Percentiles rank a stretch among this genome's conserved stretches.
phyloP scores from a whole-genome alignment of 2,888 invertebrate species.

The Xestia sexstrigata region DNA sequence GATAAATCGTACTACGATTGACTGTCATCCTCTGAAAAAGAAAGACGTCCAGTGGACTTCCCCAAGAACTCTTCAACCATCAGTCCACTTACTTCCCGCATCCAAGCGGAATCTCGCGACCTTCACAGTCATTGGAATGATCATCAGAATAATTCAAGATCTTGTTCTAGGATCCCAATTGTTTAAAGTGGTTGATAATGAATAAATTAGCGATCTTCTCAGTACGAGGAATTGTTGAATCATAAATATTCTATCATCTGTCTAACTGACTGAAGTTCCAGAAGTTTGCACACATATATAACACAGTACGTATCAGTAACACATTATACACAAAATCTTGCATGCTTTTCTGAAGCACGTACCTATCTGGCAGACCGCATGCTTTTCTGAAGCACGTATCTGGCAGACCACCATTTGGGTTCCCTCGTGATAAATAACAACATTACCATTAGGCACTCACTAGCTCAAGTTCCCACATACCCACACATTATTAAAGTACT shows the following conservation, averaged over 20 bases:
- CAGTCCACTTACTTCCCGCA: too few species aligned
- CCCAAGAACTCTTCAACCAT: neutral
- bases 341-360: too few species aligned
- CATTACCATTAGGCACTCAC: neutral
- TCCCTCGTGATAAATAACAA: too few species aligned
- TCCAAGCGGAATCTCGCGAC: neutral
- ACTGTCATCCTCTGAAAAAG: too few species aligned
- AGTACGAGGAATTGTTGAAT: constrained; percentile 43
- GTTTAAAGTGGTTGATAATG: constrained; percentile 37
- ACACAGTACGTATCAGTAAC: too few species aligned
- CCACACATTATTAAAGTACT: constrained; percentile 20
- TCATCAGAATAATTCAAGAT: constrained; percentile 7
- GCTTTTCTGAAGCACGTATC: too few species aligned
- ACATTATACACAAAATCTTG: too few species aligned
- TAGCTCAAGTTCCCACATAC: neutral
- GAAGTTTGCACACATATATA: neutral
- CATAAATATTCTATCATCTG: constrained; percentile 22
- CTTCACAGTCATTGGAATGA: neutral
- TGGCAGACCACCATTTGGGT: too few species aligned
- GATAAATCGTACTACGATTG: neutral
- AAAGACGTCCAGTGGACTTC: neutral
- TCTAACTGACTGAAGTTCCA: neutral
- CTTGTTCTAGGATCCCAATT: constrained; percentile 36
- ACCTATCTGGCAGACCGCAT: too few species aligned
- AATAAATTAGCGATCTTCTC: constrained; percentile 24